phyloP scores from a whole-genome alignment of 2,888 invertebrate genomes.

The Callosobruchus maculatus region DNA sequence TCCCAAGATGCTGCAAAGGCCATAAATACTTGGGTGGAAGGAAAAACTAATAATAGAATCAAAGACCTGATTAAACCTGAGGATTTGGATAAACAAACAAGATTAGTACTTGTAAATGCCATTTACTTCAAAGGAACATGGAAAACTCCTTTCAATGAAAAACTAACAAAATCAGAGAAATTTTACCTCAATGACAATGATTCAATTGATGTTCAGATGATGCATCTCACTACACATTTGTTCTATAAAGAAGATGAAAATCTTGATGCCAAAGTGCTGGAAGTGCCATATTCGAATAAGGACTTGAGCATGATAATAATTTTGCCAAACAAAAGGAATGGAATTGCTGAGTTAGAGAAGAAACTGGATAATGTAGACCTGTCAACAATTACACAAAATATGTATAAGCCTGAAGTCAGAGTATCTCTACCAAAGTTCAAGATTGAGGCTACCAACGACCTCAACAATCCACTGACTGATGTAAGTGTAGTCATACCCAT shows the following conservation, averaged over 20 bases:
- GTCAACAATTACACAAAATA: slow-evolving; percentile 49
- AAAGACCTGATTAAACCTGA: slow-evolving; percentile 65
- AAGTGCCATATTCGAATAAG: slow-evolving; percentile 67
- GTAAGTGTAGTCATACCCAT: slow-evolving; percentile 46
- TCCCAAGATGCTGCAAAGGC: slow-evolving; percentile 49
- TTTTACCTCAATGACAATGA: slow-evolving; percentile 60
- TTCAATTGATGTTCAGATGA: slow-evolving; percentile 68
- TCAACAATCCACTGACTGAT: slow-evolving; percentile 60
- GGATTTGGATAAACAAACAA: slow-evolving; percentile 55
- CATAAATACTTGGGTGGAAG: slow-evolving; percentile 80
- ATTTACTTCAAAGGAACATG: slow-evolving; percentile 82
- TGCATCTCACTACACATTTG: slow-evolving; percentile 59
- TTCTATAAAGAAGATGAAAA: slow-evolving; percentile 51
- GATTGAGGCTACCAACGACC: slow-evolving; percentile 69
- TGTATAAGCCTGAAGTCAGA: slow-evolving; percentile 57
- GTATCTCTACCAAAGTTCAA: slow-evolving; percentile 77
- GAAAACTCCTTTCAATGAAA: slow-evolving; percentile 62
- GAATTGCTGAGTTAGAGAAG: slow-evolving; percentile 59
- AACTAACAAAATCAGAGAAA: slow-evolving; percentile 55
- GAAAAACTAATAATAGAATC: slow-evolving; percentile 79
- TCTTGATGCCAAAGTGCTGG: slow-evolving; percentile 61
- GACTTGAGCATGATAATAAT: slow-evolving; percentile 73
- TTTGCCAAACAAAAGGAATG: slow-evolving; percentile 65
- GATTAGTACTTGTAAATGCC: slow-evolving; percentile 76
- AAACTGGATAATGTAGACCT: slow-evolving; percentile 59